Evolutionary conservation across 2,113 vertebrate species (phyloP).

Genomic region (Ictalurus furcatus): DNA sequence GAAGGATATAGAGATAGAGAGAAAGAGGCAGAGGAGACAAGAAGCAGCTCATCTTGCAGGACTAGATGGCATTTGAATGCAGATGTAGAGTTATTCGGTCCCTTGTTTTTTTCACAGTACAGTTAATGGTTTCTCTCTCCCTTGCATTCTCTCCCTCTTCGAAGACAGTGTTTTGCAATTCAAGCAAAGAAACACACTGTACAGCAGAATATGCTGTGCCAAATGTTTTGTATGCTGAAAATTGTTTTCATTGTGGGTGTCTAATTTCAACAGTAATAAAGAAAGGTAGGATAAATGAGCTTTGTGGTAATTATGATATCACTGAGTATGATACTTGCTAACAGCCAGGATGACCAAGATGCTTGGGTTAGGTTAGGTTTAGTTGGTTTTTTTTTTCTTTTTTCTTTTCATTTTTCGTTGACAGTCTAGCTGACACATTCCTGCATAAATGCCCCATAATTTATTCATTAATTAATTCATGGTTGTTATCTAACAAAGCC

Average conservation of each 20-base stretch:
- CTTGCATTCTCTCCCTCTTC: not conserved
- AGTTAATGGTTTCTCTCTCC: conserved; percentile 61
- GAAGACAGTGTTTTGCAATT: not conserved
- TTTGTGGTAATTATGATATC: not conserved
- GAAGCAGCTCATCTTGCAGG: conserved; percentile 56
- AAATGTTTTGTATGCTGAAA: not conserved
- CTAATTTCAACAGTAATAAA: not conserved
- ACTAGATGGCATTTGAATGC: conserved; percentile 66
- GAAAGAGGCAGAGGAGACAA: conserved; percentile 32
- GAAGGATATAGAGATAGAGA: conserved; percentile 30
- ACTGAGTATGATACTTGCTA: not conserved
- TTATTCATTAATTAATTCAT: not conserved
- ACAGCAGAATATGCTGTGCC: not conserved
- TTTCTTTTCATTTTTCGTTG: conserved; percentile 4
- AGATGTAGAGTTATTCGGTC: conserved; percentile 43
- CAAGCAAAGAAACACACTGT: not conserved
- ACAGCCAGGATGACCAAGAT: not conserved
- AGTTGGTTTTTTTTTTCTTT: not conserved
- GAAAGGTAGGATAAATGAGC: not conserved
- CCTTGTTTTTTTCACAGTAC: conserved; percentile 42
- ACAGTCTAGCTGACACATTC: not conserved
- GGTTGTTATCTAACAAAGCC: not conserved
- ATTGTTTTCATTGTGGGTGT: not conserved
- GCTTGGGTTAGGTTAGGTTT: not conserved
- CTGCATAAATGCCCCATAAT: not conserved